These are phyloP conservation scores for Toxotes jaculatrix DNA, from an alignment of 2,113 vertebrate species.

Conservation along the genomic window DNA sequence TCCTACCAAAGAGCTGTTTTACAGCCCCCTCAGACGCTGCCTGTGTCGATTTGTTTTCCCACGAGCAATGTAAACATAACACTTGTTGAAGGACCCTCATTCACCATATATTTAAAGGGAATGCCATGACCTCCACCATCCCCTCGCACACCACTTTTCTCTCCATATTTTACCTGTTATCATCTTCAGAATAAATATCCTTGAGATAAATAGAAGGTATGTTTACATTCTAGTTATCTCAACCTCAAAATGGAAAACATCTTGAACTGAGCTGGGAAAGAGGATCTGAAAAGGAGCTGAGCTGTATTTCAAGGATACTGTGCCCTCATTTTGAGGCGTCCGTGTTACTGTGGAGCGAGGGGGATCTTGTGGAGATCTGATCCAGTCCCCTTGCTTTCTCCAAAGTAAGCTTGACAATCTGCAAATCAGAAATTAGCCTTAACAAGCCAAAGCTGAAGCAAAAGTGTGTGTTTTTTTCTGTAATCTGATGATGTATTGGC, in stretches of 20 bases:
- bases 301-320: conserved; percentile 71
- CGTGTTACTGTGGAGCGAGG: conserved; percentile 54
- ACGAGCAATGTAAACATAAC: conserved; percentile 76
- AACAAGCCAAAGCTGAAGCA: conserved; percentile 76
- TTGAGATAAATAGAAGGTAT: conserved; percentile 55
- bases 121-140: conserved; percentile 29
- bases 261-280: conserved; percentile 43
- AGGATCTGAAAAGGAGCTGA: conserved; percentile 56
- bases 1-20: conserved; percentile 66
- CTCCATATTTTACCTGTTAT: conserved; percentile 54
- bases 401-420: conserved; percentile 83
- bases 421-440: conserved; percentile 84
- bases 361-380: conserved; percentile 60
- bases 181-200: conserved; percentile 52
- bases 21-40: conserved; percentile 63
- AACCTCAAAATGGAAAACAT: conserved; percentile 65
- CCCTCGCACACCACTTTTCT: conserved; percentile 23
- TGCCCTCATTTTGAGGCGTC: conserved; percentile 59
- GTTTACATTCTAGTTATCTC: conserved; percentile 37
- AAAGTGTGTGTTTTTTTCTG: conserved; percentile 42
- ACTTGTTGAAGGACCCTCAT: conserved; percentile 77
- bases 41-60: conserved; percentile 73
- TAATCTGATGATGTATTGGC: conserved; percentile 78
- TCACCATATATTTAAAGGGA: conserved; percentile 67
- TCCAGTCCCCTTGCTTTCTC: conserved; percentile 55